Evolutionary conservation across 2,888 invertebrate genomes (phyloP).

Genomic region (Scrobipalpa costella): DNA sequence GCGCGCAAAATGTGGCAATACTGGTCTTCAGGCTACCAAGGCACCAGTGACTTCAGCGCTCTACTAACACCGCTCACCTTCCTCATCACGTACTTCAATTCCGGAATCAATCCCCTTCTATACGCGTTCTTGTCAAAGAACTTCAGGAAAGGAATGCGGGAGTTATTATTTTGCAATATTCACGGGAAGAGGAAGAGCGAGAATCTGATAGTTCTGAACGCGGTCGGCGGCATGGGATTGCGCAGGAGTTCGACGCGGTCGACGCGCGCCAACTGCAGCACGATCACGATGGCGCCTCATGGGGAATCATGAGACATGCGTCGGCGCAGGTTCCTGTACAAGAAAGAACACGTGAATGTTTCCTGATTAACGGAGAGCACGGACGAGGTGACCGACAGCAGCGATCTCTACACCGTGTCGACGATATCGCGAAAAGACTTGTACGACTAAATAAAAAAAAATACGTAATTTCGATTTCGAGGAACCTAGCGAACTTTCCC

Average conservation of each 20-base stretch:
- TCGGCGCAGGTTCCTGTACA: slow-evolving; percentile 68
- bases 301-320: slow-evolving; percentile 75
- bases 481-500: not conserved
- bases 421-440: slow-evolving; percentile 67
- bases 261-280: slow-evolving; percentile 79
- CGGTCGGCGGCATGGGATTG: slow-evolving; percentile 66
- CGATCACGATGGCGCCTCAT: slow-evolving; percentile 76
- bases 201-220: slow-evolving; percentile 69
- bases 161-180: slow-evolving; percentile 85
- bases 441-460: slow-evolving; percentile 50
- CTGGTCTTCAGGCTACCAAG: slow-evolving; percentile 86
- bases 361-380: slow-evolving; percentile 79
- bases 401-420: slow-evolving; percentile 67
- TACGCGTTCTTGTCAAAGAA: slow-evolving; percentile 93
- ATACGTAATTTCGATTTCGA: not conserved
- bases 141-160: slow-evolving; percentile 92
- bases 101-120: slow-evolving; percentile 93
- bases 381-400: slow-evolving; percentile 74
- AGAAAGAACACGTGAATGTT: slow-evolving; percentile 68
- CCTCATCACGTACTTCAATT: slow-evolving; percentile 93
- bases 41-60: slow-evolving; percentile 87
- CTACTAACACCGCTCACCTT: slow-evolving; percentile 92
- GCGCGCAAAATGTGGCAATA: slow-evolving; percentile 93
- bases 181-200: slow-evolving; percentile 66
- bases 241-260: slow-evolving; percentile 76